Conservation (phyloP, 1,140 invertebrate species). For the Parapsyche elsis region DNA sequence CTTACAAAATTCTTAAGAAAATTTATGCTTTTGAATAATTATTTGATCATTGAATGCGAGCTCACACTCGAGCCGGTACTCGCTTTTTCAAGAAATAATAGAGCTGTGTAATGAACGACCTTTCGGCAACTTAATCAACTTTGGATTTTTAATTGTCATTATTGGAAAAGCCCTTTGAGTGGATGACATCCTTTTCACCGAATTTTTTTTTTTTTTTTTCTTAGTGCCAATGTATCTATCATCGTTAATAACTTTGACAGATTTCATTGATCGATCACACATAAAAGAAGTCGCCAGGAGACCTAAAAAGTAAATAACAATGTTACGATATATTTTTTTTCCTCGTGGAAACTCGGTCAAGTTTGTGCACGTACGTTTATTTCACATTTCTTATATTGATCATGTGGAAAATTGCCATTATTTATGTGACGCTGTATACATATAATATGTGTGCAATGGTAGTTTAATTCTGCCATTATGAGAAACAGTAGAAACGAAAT, state of each 20-base stretch:
- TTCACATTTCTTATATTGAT: no score
- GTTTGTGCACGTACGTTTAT: no score
- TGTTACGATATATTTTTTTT: no score
- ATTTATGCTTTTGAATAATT: no score
- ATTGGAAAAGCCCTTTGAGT: constrained; percentile 17
- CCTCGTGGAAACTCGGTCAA: no score
- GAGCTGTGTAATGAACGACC: constrained; percentile 26
- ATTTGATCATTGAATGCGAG: neutral
- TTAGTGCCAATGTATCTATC: neutral
- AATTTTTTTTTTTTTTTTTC: neutral
- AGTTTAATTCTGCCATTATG: no score
- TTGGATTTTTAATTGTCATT: constrained; percentile 18
- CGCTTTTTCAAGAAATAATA: neutral
- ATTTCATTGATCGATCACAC: constrained; percentile 23
- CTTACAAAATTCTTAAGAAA: no score
- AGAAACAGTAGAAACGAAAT: no score
- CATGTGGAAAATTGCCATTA: no score
- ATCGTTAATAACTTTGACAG: constrained; percentile 24
- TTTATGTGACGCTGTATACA: no score
- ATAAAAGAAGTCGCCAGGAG: neutral
- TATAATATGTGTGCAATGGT: no score
- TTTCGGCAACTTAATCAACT: constrained; percentile 35
- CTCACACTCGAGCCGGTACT: neutral
- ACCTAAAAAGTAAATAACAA: no score
- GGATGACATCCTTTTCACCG: neutral